Base-by-base conservation (phyloP, 2,113 vertebrate genomes). In the Hemibagrus wyckioides region DNA sequence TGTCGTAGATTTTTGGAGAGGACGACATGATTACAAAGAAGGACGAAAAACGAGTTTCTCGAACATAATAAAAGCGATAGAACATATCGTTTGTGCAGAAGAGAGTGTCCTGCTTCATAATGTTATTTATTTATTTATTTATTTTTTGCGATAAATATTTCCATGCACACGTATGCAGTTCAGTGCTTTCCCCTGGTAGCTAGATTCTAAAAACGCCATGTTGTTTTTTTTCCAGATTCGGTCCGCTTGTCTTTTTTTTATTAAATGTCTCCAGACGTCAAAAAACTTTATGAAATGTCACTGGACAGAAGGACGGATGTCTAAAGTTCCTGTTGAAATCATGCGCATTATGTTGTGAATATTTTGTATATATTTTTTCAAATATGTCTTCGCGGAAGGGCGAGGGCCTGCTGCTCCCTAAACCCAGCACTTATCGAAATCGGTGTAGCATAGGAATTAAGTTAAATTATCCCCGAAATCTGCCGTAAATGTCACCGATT, bases 161-260 rank as follows among this genome's bases (percentile, higher is more conserved):
- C 93, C 95, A 92, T 95, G 94, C 95, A 95, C 95, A 96, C 95
- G 95, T 96, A 95, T 94, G 95, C 96, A 95, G 89, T 93, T 91
- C 93, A 92, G 67, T 89, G 92, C 93, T 94, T 91, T 92, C 88
- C 77, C 91, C 90, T 89, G 67, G 76, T 81, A 88, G 87, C 89
- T 92, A 11, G 92, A 88, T 94, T 91, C 89, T 69, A 91, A 94
- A 95, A 94, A 95, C 96, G 97, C 97, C 97, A 97, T 97, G 96
- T 97, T 97, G 97, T 90, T 96, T 96, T 94, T 93, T 89, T 89
- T 82, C 86, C 48, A 88, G 85, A 90, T 93, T 83, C 92, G 39
- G 54, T 88, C 88, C 91, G 91, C 87, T 85, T 90, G 91, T 91
- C 89, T 67, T 94, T 95, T 67, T 94, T 93, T 89, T 91, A 71